phyloP scores from a whole-genome alignment of 2,888 invertebrate genomes.

The Tetramorium bicarinatum region DNA sequence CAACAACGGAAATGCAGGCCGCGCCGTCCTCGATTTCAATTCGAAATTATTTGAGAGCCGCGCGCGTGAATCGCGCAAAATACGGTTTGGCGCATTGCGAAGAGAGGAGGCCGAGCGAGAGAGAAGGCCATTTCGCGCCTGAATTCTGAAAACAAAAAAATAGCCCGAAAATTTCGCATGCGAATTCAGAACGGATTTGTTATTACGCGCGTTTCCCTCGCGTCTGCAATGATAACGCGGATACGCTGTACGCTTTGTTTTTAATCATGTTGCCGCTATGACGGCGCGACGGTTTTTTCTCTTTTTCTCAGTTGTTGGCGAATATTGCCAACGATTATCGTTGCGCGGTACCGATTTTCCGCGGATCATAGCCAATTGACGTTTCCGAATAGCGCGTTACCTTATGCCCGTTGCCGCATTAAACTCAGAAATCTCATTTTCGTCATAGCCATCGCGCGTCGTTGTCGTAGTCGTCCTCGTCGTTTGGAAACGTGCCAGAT shows the following conservation, averaged over 20 bases:
- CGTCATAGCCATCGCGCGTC: constrained; percentile 55
- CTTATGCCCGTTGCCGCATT: constrained; percentile 39
- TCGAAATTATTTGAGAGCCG: constrained; percentile 36
- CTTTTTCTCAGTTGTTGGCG: neutral
- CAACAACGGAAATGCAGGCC: neutral
- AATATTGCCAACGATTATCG: neutral
- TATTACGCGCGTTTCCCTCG: neutral
- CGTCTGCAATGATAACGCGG: neutral
- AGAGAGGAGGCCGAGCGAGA: neutral
- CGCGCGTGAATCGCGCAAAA: constrained; percentile 17
- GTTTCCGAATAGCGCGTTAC: constrained; percentile 40
- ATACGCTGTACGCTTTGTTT: neutral
- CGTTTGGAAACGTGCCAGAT: constrained; percentile 68
- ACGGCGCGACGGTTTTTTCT: neutral
- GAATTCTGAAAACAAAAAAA: too few relatives aligned
- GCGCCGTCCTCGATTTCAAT: constrained; percentile 38
- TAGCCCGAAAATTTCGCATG: neutral
- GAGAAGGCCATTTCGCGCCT: neutral
- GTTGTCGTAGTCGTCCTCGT: constrained; percentile 33
- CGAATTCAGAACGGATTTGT: neutral
- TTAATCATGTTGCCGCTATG: neutral
- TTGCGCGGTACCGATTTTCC: neutral
- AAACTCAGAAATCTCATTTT: constrained; percentile 69
- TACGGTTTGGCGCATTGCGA: constrained; percentile 12
- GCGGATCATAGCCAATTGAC: constrained; percentile 35